A percentile compares a stretch with the other conserved stretches of the same genome.
phyloP scores from a whole-genome alignment of 2,888 invertebrate species.

The Allolobophora icterica region DNA sequence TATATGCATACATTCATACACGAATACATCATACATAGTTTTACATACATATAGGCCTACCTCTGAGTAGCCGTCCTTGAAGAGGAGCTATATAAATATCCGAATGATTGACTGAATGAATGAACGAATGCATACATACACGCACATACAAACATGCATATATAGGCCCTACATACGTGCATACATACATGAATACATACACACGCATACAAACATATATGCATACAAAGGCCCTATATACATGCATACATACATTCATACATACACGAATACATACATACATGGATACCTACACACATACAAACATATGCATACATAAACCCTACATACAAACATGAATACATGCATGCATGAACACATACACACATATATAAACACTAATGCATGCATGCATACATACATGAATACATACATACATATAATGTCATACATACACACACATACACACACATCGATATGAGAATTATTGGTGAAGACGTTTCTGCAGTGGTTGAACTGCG shows the following conservation, averaged over 20 bases:
- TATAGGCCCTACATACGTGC: not conserved
- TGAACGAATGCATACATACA: not conserved
- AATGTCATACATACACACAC: not conserved
- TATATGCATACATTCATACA: slow-evolving; percentile 32
- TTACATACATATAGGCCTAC: slow-evolving; percentile 26
- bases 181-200: not conserved
- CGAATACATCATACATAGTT: not conserved
- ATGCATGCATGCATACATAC: not conserved
- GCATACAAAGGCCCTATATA: too few species aligned
- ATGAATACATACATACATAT: not conserved
- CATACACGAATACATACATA: not conserved
- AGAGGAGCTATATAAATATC: not conserved
- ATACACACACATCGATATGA: not conserved
- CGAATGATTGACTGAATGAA: not conserved
- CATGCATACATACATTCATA: too few species aligned
- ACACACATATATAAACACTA: not conserved
- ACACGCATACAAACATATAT: too few species aligned
- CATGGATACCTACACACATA: too few species aligned
- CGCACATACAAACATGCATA: not conserved
- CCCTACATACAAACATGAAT: not conserved
- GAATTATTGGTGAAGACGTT: too few species aligned
- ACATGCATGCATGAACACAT: not conserved
- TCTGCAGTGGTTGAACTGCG: too few species aligned
- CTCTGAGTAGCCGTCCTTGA: too few species aligned
- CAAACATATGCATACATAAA: not conserved